A percentile compares a stretch with the other conserved stretches of the same genome.
Conservation (phyloP, 2,888 invertebrate species). For the Metopia argyrocephala region DNA sequence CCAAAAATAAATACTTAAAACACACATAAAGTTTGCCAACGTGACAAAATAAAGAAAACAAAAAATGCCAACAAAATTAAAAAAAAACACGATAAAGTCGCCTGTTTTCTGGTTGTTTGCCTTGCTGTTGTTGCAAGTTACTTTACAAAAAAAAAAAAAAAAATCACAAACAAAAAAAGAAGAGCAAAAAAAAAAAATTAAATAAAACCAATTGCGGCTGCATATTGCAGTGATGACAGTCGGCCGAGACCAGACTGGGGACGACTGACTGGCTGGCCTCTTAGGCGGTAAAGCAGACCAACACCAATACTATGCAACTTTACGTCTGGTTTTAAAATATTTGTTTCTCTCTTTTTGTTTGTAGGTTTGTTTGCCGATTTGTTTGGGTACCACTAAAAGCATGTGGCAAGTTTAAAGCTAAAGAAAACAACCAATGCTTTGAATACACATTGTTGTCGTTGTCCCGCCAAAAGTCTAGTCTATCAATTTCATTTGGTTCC, state of each 20-base stretch:
- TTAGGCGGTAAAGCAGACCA: constrained; percentile 46
- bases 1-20: constrained; percentile 61
- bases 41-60: constrained; percentile 32
- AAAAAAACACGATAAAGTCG: constrained; percentile 42
- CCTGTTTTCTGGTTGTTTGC: constrained; percentile 55
- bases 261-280: constrained; percentile 62
- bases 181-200: too few relatives aligned
- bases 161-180: not conserved
- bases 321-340: constrained; percentile 8
- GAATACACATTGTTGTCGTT: constrained; percentile 36
- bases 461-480: constrained; percentile 65
- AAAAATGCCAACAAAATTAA: constrained; percentile 27
- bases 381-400: constrained; percentile 12
- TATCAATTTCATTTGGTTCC: too few relatives aligned
- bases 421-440: constrained; percentile 39
- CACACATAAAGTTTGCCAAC: constrained; percentile 52
- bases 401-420: constrained; percentile 46
- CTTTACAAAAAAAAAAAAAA: constrained; percentile 16
- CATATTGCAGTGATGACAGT: constrained; percentile 56
- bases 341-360: constrained; percentile 56
- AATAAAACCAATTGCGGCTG: too few relatives aligned
- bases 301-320: not conserved
- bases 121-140: constrained; percentile 55
- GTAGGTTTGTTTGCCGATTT: constrained; percentile 31
- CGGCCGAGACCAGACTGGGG: constrained; percentile 56